Conservation (phyloP, 2,888 invertebrate genomes). For the Bedellia somnulentella region DNA sequence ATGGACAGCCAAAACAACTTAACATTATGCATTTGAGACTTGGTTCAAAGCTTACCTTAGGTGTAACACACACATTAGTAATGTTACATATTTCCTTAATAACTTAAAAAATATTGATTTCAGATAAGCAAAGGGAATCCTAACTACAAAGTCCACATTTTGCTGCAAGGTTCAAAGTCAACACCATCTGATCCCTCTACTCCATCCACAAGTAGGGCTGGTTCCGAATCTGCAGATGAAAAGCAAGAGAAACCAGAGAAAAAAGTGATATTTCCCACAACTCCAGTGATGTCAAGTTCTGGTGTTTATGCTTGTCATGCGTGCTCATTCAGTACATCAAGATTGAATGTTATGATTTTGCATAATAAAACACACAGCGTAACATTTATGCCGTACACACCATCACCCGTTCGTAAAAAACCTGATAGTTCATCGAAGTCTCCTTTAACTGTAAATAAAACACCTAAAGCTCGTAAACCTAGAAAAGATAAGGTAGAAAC, state of each 20-base stretch:
- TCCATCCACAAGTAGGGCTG: constrained; percentile 25
- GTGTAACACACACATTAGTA: too few relatives aligned
- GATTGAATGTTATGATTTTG: constrained; percentile 72
- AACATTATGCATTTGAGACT: too few relatives aligned
- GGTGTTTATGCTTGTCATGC: constrained; percentile 63
- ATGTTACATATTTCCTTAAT: too few relatives aligned
- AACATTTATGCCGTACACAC: constrained; percentile 46
- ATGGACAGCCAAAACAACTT: too few relatives aligned
- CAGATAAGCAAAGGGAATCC: constrained; percentile 37
- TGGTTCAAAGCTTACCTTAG: too few relatives aligned
- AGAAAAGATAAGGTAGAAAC: constrained; percentile 14
- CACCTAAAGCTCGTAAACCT: constrained; percentile 27
- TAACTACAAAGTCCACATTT: constrained; percentile 67
- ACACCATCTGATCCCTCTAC: constrained; percentile 14
- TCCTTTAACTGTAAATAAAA: constrained; percentile 22
- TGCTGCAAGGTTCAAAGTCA: constrained; percentile 58
- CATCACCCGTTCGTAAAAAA: constrained; percentile 34
- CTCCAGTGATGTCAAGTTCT: constrained; percentile 26
- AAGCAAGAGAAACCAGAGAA: constrained; percentile 13
- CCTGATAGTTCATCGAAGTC: constrained; percentile 18
- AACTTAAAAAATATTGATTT: constrained; percentile 1
- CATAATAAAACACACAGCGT: constrained; percentile 72
- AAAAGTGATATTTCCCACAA: constrained; percentile 11
- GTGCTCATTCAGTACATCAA: constrained; percentile 66
- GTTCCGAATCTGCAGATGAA: constrained; percentile 16